Conservation (phyloP, 1,140 invertebrate genomes). For the Callitettix versicolor region DNA sequence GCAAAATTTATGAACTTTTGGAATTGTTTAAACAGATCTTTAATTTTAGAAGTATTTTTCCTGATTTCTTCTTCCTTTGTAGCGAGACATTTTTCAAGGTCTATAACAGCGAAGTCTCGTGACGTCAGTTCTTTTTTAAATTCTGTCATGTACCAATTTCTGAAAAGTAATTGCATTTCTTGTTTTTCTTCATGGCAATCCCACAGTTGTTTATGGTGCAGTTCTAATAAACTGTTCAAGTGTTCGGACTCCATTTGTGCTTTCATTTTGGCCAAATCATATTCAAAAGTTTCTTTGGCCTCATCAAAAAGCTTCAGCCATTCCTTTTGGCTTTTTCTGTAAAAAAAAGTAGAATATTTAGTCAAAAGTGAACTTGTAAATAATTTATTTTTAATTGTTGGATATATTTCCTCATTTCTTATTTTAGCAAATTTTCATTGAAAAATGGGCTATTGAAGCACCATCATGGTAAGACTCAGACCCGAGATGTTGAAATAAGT, state of each 20-base stretch:
- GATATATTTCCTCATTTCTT: too few species aligned
- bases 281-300: not conserved
- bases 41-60: not conserved
- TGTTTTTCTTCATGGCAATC: not conserved
- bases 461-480: too few species aligned
- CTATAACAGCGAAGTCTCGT: not conserved
- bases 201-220: not conserved
- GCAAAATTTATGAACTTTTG: conserved; percentile 14
- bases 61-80: not conserved
- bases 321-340: not conserved
- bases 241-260: conserved; percentile 7
- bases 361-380: too few species aligned
- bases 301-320: not conserved
- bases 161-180: conserved; percentile 1
- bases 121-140: conserved; percentile 1
- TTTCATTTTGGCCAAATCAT: not conserved
- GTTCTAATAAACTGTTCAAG: not conserved
- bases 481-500: too few species aligned
- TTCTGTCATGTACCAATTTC: not conserved
- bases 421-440: too few species aligned
- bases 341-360: not conserved
- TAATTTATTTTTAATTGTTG: too few species aligned
- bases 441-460: too few species aligned
- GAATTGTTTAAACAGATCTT: conserved; percentile 2
- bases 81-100: not conserved